These are phyloP conservation scores for Xenus cinereus DNA, from an alignment of 2,113 vertebrate species.

Conservation along the genomic window DNA sequence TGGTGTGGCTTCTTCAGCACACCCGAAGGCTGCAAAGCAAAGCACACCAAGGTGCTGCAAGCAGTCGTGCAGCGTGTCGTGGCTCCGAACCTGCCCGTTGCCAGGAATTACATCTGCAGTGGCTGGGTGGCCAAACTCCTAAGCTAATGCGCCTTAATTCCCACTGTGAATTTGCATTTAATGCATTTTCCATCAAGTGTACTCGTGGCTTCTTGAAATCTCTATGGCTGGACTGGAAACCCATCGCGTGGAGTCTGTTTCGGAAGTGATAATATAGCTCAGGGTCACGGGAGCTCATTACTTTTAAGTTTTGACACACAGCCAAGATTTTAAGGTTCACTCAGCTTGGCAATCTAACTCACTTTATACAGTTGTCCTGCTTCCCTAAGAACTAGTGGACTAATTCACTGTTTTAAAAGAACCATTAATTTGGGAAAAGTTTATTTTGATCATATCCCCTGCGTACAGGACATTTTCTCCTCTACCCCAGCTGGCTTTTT, in stretches of 20 bases:
- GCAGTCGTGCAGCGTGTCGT: background rate
- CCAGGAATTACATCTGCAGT: background rate
- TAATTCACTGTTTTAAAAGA: background rate
- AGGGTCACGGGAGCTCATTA: background rate
- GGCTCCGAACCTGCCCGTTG: background rate
- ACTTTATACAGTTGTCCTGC: background rate
- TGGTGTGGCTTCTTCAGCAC: background rate
- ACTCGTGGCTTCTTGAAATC: background rate
- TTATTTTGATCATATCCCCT: background rate
- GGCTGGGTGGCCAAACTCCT: background rate
- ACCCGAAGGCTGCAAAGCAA: background rate
- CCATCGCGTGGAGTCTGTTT: background rate
- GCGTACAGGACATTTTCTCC: background rate
- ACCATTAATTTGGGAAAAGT: background rate
- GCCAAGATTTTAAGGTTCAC: constrained; percentile 37
- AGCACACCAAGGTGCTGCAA: background rate
- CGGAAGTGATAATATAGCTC: constrained; percentile 2
- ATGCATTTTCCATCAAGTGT: background rate
- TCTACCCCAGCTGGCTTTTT: background rate
- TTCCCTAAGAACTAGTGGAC: background rate
- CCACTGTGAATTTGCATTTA: background rate
- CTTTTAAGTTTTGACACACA: constrained; percentile 27
- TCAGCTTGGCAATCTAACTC: background rate
- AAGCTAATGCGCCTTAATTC: background rate
- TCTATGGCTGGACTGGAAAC: background rate